Conservation (phyloP, 2,797 vertebrate genomes). For the Heliangelus exortis region DNA sequence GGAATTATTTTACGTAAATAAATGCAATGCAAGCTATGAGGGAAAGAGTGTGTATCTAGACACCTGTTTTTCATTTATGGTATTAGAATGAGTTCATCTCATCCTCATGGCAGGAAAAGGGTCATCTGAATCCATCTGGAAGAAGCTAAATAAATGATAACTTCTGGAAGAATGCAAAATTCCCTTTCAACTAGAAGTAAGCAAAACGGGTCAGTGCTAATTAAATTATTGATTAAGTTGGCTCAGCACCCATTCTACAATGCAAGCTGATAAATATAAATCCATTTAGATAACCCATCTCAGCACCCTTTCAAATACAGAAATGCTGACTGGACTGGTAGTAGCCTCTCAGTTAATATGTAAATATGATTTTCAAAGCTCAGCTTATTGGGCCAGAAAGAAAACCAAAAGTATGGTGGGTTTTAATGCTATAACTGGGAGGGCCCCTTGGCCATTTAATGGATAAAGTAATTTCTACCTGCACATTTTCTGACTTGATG, state of each 20-base stretch:
- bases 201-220: slow-evolving; percentile 53
- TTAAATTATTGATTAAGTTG: slow-evolving; percentile 59
- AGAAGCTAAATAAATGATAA: slow-evolving; percentile 35
- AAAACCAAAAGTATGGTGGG: not conserved
- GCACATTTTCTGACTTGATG: not conserved
- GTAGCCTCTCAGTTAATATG: not conserved
- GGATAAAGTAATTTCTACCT: not conserved
- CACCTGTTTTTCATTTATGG: slow-evolving; percentile 57
- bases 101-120: slow-evolving; percentile 62
- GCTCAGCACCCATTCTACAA: slow-evolving; percentile 17
- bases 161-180: slow-evolving; percentile 50
- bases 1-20: slow-evolving; percentile 7
- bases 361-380: not conserved
- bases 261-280: not conserved
- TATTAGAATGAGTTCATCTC: slow-evolving; percentile 59
- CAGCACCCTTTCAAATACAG: not conserved
- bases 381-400: not conserved
- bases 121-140: slow-evolving; percentile 25
- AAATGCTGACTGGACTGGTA: not conserved
- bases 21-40: not conserved
- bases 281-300: slow-evolving; percentile 14
- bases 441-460: not conserved
- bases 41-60: not conserved
- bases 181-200: slow-evolving; percentile 65
- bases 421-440: not conserved